A percentile compares a stretch with the other conserved stretches of the same genome.
Conservation (phyloP, 2,113 vertebrate genomes). For the Cervus canadensis region DNA sequence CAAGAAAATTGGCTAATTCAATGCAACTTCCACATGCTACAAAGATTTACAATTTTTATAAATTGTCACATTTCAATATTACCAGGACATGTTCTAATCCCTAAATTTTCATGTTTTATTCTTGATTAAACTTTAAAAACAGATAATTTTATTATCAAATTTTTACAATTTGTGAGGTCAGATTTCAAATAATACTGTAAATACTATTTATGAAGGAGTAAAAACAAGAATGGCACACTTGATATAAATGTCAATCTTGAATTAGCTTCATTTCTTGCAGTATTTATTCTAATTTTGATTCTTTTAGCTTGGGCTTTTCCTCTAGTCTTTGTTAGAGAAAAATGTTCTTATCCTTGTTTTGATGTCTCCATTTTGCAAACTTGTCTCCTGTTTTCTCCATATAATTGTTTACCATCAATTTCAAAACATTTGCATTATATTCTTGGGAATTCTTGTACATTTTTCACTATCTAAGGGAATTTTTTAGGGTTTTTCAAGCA, state of each 20-base stretch:
- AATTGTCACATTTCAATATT: background rate
- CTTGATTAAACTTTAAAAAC: background rate
- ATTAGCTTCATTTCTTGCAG: background rate
- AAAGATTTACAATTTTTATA: background rate
- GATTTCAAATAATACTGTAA: background rate
- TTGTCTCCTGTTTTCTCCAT: background rate
- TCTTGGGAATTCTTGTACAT: background rate
- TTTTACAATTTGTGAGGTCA: background rate
- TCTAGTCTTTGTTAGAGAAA: background rate
- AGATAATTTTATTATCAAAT: background rate
- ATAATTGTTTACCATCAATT: background rate
- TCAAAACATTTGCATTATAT: background rate
- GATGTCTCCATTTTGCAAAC: background rate
- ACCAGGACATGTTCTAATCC: background rate
- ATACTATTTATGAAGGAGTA: background rate
- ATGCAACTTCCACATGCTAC: background rate
- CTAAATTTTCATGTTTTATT: background rate
- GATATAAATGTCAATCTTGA: background rate
- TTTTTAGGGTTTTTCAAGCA: background rate
- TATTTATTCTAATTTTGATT: background rate
- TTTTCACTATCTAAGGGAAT: background rate
- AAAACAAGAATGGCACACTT: background rate
- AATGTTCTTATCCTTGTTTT: background rate
- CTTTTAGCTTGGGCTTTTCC: background rate
- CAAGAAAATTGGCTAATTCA: background rate